phyloP scores from a whole-genome alignment of 2,113 vertebrate genomes.

The Oxyruncus cristatus region DNA sequence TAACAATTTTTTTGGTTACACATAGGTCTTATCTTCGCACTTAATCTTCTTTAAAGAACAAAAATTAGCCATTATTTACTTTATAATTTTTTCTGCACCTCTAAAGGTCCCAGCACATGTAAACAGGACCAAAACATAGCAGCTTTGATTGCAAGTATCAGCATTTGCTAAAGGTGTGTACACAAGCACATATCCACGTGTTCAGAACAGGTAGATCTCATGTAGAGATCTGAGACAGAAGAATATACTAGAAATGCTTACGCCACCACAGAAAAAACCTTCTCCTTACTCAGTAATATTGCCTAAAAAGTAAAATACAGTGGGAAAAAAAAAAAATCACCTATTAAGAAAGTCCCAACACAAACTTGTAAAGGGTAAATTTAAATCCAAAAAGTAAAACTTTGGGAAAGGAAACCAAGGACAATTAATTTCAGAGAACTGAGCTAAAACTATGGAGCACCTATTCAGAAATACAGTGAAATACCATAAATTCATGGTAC shows the following conservation, averaged over 20 bases:
- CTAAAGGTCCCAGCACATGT: neutral
- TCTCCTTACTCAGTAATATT: neutral
- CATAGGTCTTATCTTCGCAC: neutral
- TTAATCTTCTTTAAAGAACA: neutral
- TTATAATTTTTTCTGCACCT: neutral
- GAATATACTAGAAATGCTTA: neutral
- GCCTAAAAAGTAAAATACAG: neutral
- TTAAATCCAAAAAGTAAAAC: neutral
- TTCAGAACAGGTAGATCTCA: neutral
- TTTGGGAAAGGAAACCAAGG: neutral
- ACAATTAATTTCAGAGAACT: neutral
- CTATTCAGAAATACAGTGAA: neutral
- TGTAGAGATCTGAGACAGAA: neutral
- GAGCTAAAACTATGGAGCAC: neutral
- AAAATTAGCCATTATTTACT: neutral
- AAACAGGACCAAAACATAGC: neutral
- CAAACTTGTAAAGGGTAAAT: neutral
- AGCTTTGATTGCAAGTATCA: neutral
- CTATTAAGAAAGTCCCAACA: neutral
- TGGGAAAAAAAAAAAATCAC: neutral
- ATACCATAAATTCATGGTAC: neutral
- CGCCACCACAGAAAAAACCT: neutral
- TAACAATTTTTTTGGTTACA: neutral
- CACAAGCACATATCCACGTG: rapidly evolving
- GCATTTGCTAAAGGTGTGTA: neutral